These are phyloP conservation scores for Boulengeromyrus knoepffleri DNA, from an alignment of 2,113 vertebrate species.

Conservation along the genomic window DNA sequence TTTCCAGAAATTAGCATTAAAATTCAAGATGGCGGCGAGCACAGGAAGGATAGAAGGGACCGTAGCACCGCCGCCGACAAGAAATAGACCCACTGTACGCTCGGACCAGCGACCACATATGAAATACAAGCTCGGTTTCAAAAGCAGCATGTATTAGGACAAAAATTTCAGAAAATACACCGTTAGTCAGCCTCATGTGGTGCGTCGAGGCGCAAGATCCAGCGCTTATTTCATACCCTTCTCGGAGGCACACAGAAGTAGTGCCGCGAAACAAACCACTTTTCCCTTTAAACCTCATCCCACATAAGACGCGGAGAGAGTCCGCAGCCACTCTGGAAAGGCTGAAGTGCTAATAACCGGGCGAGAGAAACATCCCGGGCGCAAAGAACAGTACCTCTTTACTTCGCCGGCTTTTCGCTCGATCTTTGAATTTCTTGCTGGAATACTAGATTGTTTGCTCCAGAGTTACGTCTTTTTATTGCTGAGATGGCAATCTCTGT, in stretches of 20 bases:
- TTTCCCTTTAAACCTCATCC: slow-evolving; percentile 25
- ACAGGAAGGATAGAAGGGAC: slow-evolving; percentile 45
- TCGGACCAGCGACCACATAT: not conserved
- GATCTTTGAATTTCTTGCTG: not conserved
- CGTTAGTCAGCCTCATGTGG: not conserved
- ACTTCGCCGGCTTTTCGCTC: not conserved
- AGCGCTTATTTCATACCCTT: slow-evolving; percentile 13
- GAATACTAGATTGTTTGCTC: not conserved
- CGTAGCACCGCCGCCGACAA: slow-evolving; percentile 54
- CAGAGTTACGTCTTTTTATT: not conserved
- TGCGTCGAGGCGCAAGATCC: not conserved
- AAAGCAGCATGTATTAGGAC: not conserved
- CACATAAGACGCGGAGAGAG: not conserved
- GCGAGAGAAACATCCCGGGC: not conserved
- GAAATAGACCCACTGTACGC: slow-evolving; percentile 56
- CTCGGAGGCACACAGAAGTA: slow-evolving; percentile 60
- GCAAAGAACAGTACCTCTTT: not conserved
- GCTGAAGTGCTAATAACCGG: not conserved
- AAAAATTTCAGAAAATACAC: not conserved
- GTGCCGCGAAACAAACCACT: slow-evolving; percentile 57
- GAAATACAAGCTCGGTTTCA: not conserved
- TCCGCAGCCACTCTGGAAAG: not conserved
- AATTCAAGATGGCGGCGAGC: slow-evolving; percentile 71
- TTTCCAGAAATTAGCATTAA: slow-evolving; percentile 67
- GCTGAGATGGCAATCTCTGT: not conserved